Evolutionary conservation across 2,888 invertebrate species (phyloP), one percentile per base, ranked within the genome.

Genomic region (Epirrhoe alternata): DNA sequence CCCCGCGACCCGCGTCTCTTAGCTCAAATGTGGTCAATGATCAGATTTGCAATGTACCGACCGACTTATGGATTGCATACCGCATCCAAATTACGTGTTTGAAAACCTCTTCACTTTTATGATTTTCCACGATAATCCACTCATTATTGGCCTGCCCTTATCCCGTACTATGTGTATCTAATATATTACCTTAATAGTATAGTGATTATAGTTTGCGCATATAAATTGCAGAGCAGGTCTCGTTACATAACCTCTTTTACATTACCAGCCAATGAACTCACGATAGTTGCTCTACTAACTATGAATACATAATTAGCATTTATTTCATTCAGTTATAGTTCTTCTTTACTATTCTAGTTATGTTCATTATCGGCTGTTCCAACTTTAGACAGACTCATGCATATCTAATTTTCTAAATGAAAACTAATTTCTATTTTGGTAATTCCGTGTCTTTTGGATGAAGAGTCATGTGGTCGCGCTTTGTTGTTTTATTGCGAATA

Each of bases 401-500:
- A 47, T 45, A 17, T 53, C 10, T 24, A 10, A 42, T 53, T 53
- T 61, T 45, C 38, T 0, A 38, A 61, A 61, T 55, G 30, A 54
- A 38, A 6, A 31, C 7, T 31, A 42, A 24, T 5, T 50, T 54
- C 14, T 49, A 54, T 49, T 54, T 31, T 42, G 14, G 8, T 30
- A 38, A 51, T 8, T 56, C n/a, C 33, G n/a, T 38, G 6, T 42
- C 45, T 77, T 76, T 76, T 58, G 73, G 77, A 76, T 77, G 71
- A 78, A 77, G 69, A 77, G 71, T 66, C 70, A 73, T 74, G 59
- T 79, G 76, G 78, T 73, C 75, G 74, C 66, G 72, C 71, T 68
- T 76, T 78, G 71, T 74, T 64, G 69, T 72, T 70, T 66, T 64
- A 64, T 38, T 68, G 61, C 75, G 76, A 74, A 79, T 78, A 81